phyloP scores from a whole-genome alignment of 2,113 vertebrate species.

The Mandrillus leucophaeus region DNA sequence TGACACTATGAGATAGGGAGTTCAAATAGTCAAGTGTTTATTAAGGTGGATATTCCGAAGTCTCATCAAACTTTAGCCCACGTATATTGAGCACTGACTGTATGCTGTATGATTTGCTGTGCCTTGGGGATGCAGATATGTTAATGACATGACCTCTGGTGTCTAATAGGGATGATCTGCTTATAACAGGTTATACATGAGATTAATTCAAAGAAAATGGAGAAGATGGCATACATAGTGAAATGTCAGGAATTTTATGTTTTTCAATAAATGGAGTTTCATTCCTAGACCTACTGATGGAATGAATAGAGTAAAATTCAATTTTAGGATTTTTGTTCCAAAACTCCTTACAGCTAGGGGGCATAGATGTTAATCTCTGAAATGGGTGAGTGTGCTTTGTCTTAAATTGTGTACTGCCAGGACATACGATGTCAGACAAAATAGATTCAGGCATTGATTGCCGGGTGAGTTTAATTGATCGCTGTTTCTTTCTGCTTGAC shows the following conservation, averaged over 20 bases:
- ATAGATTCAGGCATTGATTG: not conserved
- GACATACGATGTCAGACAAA: not conserved
- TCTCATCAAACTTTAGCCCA: not conserved
- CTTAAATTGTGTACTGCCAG: fast-evolving
- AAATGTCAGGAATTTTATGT: not conserved
- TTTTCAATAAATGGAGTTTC: not conserved
- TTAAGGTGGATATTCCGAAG: no score
- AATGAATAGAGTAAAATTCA: no score
- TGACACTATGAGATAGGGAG: not conserved
- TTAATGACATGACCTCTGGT: not conserved
- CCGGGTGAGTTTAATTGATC: not conserved
- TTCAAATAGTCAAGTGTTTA: no score
- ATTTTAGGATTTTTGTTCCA: not conserved
- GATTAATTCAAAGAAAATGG: not conserved
- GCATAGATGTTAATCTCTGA: not conserved
- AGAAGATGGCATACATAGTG: fast-evolving
- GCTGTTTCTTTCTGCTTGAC: conserved; percentile 23
- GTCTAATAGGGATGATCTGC: not conserved
- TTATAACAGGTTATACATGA: not conserved
- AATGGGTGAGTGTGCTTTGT: not conserved
- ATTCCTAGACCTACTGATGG: not conserved
- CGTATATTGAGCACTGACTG: not conserved
- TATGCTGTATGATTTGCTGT: no score
- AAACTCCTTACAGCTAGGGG: not conserved
- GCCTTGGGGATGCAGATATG: fast-evolving